Percentiles rank a stretch among this genome's conserved stretches.
Conservation (phyloP, 2,888 invertebrate species). For the Silvanus unidentatus region DNA sequence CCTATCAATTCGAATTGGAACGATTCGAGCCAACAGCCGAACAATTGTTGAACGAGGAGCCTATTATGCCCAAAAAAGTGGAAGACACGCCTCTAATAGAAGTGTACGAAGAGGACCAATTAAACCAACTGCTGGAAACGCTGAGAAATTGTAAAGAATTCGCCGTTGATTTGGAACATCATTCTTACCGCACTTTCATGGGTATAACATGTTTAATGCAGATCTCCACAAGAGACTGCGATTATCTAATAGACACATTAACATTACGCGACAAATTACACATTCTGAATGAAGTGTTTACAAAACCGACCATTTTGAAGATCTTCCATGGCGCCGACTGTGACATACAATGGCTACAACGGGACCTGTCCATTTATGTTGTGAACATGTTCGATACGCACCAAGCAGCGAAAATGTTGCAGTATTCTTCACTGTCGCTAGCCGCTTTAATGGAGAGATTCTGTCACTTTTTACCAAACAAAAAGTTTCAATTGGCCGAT, state of each 20-base stretch:
- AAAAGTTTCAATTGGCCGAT: constrained; percentile 89
- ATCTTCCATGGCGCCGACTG: constrained; percentile 86
- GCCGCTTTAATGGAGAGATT: constrained; percentile 73
- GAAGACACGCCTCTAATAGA: constrained; percentile 62
- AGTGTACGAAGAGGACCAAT: constrained; percentile 59
- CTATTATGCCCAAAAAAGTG: constrained; percentile 47
- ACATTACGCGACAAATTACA: constrained; percentile 75
- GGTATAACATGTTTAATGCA: constrained; percentile 96
- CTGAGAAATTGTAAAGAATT: constrained; percentile 65
- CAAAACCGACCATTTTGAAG: constrained; percentile 86
- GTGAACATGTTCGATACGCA: constrained; percentile 97
- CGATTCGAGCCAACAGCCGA: constrained; percentile 56
- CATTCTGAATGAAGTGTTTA: constrained; percentile 80
- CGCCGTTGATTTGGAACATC: constrained; percentile 90
- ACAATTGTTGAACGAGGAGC: constrained; percentile 47
- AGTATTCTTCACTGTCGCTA: constrained; percentile 64
- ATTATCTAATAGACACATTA: constrained; percentile 88
- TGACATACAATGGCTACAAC: constrained; percentile 90
- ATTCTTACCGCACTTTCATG: constrained; percentile 85
- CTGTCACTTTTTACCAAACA: constrained; percentile 75
- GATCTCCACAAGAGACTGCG: constrained; percentile 74
- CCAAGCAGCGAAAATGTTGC: constrained; percentile 73
- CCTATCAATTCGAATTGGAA: constrained; percentile 80
- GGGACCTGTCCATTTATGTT: constrained; percentile 90
- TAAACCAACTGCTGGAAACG: constrained; percentile 61